Conservation (phyloP, 2,888 invertebrate species). For the Rhogogaster chlorosoma region DNA sequence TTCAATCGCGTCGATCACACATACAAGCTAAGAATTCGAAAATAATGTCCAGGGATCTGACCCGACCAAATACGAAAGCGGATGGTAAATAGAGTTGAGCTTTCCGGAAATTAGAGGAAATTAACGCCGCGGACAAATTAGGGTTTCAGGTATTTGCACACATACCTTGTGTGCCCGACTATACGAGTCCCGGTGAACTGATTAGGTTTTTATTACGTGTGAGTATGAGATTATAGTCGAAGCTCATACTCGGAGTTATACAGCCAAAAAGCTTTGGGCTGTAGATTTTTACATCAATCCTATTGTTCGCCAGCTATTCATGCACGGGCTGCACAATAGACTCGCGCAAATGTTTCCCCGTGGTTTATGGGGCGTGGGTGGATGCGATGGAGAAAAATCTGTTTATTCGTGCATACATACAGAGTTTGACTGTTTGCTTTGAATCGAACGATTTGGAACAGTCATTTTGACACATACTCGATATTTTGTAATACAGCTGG, state of each 20-base stretch:
- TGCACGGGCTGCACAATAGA: neutral
- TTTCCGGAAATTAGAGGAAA: slow-evolving; percentile 6
- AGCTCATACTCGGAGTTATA: neutral
- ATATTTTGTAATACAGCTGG: neutral
- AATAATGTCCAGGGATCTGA: neutral
- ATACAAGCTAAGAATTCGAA: neutral
- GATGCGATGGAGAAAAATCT: neutral
- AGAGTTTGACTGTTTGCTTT: neutral
- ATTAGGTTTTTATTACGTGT: neutral
- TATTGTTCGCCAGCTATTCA: neutral
- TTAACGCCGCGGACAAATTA: slow-evolving; percentile 6
- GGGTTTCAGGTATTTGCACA: neutral
- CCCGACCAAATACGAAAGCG: neutral
- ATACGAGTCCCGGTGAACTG: neutral
- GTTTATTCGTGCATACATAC: neutral
- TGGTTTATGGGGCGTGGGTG: neutral
- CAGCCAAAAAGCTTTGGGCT: neutral
- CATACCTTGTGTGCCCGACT: neutral
- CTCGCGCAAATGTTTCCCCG: neutral
- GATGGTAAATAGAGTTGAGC: neutral
- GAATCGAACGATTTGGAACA: neutral
- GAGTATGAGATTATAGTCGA: neutral
- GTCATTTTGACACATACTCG: neutral
- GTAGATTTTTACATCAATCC: neutral
- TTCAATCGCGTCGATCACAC: neutral